A percentile compares a stretch with the other conserved stretches of the same genome.
These are phyloP conservation scores for Paramormyrops hopkinsi DNA, from an alignment of 2,797 vertebrate genomes.

Conservation along the genomic window DNA sequence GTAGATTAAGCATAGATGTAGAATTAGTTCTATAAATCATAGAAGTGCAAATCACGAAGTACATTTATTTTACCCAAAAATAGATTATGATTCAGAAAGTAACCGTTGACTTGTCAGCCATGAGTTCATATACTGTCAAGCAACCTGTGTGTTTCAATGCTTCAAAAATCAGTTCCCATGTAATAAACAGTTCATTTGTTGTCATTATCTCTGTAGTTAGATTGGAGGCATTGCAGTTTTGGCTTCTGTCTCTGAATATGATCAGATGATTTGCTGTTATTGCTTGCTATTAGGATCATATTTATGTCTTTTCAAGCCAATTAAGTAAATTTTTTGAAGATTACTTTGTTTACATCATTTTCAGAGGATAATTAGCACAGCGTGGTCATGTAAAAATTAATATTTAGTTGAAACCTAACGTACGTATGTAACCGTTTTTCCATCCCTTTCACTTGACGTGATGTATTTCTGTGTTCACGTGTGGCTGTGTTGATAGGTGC, in stretches of 20 bases:
- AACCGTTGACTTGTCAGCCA: not conserved
- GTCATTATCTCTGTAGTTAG: slow-evolving; percentile 24
- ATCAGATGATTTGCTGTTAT: not conserved
- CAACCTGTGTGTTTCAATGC: slow-evolving; percentile 28
- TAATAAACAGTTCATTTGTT: slow-evolving; percentile 25
- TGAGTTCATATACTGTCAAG: slow-evolving; percentile 25
- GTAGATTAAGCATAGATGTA: not conserved
- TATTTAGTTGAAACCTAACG: not conserved
- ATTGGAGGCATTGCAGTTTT: slow-evolving; percentile 23
- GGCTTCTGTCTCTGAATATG: slow-evolving; percentile 27
- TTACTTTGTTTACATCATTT: not conserved
- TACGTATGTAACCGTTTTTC: not conserved
- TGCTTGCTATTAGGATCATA: not conserved
- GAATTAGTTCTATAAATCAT: slow-evolving; percentile 3
- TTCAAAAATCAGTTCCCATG: slow-evolving; percentile 41
- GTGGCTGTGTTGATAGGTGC: slow-evolving; percentile 60
- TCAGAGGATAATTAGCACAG: not conserved
- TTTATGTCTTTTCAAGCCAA: not conserved
- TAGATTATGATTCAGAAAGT: not conserved
- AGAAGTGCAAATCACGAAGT: not conserved
- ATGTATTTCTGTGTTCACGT: slow-evolving; percentile 18
- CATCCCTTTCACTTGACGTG: not conserved
- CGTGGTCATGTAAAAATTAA: not conserved
- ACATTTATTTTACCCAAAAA: slow-evolving; percentile 9
- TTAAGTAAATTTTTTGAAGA: not conserved